Percentiles rank a stretch among this genome's conserved stretches.
phyloP scores from a whole-genome alignment of 2,888 invertebrate genomes.

The Nebria brevicollis region DNA sequence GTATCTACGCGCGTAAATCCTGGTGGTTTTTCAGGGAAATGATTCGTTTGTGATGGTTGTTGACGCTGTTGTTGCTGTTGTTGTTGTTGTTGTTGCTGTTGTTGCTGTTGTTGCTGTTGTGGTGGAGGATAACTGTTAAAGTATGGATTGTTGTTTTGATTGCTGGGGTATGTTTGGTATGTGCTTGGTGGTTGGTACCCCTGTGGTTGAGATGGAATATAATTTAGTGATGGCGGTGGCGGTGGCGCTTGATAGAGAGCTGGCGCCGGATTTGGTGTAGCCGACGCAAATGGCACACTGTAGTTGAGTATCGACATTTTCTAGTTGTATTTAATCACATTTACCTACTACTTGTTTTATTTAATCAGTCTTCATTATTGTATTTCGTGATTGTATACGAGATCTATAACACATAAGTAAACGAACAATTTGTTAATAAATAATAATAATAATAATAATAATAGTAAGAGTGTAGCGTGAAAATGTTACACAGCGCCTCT shows the following conservation, averaged over 20 bases:
- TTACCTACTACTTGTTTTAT: not conserved
- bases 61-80: slow-evolving; percentile 34
- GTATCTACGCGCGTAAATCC: slow-evolving; percentile 74
- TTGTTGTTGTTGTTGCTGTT: slow-evolving; percentile 19
- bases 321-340: slow-evolving; percentile 10
- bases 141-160: slow-evolving; percentile 24
- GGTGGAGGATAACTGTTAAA: slow-evolving; percentile 30
- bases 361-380: slow-evolving; percentile 1
- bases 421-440: too few relatives aligned
- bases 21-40: slow-evolving; percentile 67
- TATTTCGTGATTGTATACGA: not conserved
- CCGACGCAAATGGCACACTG: slow-evolving; percentile 57
- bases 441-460: too few relatives aligned
- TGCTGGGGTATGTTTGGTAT: slow-evolving; percentile 59
- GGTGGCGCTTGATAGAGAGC: slow-evolving; percentile 54
- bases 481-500: too few relatives aligned
- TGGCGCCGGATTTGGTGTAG: slow-evolving; percentile 56
- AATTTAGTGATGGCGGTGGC: slow-evolving; percentile 48
- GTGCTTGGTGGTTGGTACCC: slow-evolving; percentile 61
- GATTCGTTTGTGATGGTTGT: slow-evolving; percentile 44
- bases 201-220: slow-evolving; percentile 62
- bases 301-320: slow-evolving; percentile 60
- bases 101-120: not conserved
- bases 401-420: not conserved
- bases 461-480: too few relatives aligned